phyloP scores from a whole-genome alignment of 2,888 invertebrate species.

The Chydorus sphaericus region DNA sequence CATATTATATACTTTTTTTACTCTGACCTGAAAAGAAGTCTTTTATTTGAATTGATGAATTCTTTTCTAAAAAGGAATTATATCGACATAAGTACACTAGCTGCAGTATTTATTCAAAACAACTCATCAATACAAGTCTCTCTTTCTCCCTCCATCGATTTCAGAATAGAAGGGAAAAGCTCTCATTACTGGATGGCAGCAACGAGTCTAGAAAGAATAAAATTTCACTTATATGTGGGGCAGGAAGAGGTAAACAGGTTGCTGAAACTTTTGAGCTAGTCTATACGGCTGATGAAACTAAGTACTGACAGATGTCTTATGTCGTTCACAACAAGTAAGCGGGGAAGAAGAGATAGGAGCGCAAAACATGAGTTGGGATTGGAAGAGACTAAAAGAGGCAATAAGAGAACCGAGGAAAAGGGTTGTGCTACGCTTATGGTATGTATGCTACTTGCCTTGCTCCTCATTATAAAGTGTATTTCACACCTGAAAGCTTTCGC shows the following conservation, averaged over 20 bases:
- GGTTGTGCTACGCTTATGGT: neutral
- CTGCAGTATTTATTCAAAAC: too few relatives aligned
- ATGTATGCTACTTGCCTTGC: neutral
- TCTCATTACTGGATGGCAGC: too few relatives aligned
- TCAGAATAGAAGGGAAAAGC: too few relatives aligned
- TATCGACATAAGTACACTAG: too few relatives aligned
- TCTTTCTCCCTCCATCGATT: too few relatives aligned
- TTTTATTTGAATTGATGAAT: too few relatives aligned
- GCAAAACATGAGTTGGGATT: too few relatives aligned
- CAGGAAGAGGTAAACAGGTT: neutral
- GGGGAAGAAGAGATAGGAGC: neutral
- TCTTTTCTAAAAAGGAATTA: too few relatives aligned
- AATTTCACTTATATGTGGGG: neutral
- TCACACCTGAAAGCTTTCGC: constrained; percentile 1
- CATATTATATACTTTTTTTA: too few relatives aligned
- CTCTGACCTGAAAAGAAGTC: too few relatives aligned
- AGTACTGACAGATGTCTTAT: neutral
- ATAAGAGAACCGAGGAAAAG: neutral
- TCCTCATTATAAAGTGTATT: neutral
- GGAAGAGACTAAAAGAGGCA: neutral
- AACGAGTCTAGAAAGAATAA: neutral
- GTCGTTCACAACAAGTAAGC: neutral
- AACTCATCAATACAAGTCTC: too few relatives aligned
- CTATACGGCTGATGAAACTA: neutral
- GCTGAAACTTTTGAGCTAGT: neutral